Conservation (phyloP, 2,888 invertebrate species). For the Pardosa pseudoannulata region DNA sequence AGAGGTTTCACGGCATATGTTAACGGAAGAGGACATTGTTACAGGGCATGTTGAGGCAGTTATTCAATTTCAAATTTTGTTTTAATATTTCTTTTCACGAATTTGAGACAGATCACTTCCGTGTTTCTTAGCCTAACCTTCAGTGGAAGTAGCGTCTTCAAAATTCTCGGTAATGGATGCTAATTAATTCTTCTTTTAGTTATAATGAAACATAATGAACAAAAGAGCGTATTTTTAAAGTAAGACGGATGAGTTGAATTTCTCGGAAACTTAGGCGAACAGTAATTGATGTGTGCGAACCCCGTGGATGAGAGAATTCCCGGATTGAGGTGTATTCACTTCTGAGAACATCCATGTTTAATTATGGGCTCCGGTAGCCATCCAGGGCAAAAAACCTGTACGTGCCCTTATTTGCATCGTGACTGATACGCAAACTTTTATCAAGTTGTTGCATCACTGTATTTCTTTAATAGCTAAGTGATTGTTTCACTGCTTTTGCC, state of each 20-base stretch:
- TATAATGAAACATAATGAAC: background rate
- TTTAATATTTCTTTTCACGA: no score
- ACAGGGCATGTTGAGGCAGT: no score
- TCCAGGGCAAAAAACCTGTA: background rate
- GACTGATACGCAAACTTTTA: background rate
- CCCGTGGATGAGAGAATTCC: background rate
- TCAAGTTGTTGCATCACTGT: background rate
- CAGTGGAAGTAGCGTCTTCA: background rate
- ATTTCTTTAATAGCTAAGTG: background rate
- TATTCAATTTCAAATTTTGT: no score
- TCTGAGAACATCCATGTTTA: background rate
- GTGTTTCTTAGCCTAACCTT: background rate
- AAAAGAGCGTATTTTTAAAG: conserved; percentile 13
- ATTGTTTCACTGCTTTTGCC: no score
- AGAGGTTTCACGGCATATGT: no score
- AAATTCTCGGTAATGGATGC: background rate
- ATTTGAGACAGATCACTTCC: background rate
- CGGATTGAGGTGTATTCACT: background rate
- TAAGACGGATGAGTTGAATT: conserved; percentile 2
- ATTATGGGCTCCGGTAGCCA: background rate
- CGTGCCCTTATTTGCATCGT: background rate
- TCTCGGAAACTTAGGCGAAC: background rate
- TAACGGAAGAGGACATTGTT: no score
- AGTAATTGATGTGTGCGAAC: background rate
- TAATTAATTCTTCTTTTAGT: conserved; percentile 7